Conservation (phyloP, 2,797 vertebrate genomes). For the Galagoides demidoff region DNA sequence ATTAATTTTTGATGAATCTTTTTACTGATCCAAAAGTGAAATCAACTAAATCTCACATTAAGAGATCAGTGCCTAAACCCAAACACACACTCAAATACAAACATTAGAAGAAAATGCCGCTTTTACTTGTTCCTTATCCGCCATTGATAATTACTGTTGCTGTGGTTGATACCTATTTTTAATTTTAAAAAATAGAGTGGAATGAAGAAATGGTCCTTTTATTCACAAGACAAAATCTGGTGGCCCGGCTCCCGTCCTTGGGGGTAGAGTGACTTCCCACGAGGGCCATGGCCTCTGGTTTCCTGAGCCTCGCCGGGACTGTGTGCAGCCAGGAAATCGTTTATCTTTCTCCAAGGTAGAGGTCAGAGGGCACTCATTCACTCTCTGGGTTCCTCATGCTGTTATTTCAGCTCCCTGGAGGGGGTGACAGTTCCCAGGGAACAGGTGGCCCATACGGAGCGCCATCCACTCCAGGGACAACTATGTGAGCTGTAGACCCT, state of each 20-base stretch:
- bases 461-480: no score
- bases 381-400: neutral
- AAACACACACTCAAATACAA: no score
- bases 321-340: fast-evolving
- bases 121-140: no score
- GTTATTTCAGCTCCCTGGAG: neutral
- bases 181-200: neutral
- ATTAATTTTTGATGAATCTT: neutral
- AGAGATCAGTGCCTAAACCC: neutral
- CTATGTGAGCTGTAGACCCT: neutral
- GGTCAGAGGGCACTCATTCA: no score
- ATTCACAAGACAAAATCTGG: fast-evolving
- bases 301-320: neutral
- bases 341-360: neutral
- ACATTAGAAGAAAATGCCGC: neutral
- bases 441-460: neutral
- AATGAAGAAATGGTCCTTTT: neutral
- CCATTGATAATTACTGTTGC: neutral
- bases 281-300: neutral
- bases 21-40: neutral
- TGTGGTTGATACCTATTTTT: neutral
- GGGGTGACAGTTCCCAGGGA: fast-evolving
- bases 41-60: neutral
- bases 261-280: no score
- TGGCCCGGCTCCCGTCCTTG: no score